Evolutionary conservation across 2,797 vertebrate species (phyloP).

Genomic region (Nyctalus aviator): DNA sequence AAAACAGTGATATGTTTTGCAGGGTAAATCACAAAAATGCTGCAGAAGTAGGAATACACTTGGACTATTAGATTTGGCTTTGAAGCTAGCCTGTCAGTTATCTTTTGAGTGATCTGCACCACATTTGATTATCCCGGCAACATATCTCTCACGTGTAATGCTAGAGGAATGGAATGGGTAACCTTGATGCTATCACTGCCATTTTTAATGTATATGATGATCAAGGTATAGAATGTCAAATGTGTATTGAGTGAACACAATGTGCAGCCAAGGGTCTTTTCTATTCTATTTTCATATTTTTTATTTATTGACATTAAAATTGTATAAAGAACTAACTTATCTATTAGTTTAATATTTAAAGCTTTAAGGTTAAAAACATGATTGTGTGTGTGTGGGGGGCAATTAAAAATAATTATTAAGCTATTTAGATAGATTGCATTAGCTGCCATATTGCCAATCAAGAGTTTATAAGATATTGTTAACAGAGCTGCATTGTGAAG

Average conservation of each 20-base stretch:
- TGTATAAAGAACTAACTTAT: neutral
- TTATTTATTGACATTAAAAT: neutral
- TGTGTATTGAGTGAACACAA: neutral
- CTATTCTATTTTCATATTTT: neutral
- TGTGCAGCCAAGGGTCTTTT: neutral
- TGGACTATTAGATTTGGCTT: neutral
- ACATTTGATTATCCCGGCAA: neutral
- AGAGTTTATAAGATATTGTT: conserved; percentile 27
- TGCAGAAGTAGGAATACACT: neutral
- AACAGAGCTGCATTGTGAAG: neutral
- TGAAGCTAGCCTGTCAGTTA: neutral
- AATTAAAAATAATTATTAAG: conserved; percentile 3
- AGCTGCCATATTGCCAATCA: neutral
- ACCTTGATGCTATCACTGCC: neutral
- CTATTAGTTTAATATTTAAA: conserved; percentile 28
- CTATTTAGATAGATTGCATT: neutral
- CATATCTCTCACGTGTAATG: neutral
- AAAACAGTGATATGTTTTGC: neutral
- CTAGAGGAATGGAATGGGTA: neutral
- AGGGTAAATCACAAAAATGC: neutral
- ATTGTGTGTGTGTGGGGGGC: neutral
- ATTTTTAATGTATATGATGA: neutral
- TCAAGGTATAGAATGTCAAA: neutral
- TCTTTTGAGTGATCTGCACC: neutral
- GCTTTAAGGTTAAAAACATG: neutral